Conservation (phyloP, 2,888 invertebrate genomes). For the Busseola fusca region DNA sequence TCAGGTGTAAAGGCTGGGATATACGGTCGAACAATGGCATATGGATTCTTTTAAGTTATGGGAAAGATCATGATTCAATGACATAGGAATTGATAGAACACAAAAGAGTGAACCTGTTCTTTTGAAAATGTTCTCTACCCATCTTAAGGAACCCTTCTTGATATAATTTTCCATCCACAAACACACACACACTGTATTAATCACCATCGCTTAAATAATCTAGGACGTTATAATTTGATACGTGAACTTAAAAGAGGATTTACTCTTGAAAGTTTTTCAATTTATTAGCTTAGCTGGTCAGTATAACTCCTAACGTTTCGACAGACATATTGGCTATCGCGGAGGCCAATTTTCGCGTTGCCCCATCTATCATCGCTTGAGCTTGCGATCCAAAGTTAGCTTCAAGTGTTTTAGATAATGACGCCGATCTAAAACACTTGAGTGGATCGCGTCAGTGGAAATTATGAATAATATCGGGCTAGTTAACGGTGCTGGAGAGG, state of each 20-base stretch:
- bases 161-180: constrained; percentile 10
- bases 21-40: constrained; percentile 26
- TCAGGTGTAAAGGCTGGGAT: constrained; percentile 32
- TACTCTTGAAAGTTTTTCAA: constrained; percentile 50
- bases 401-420: constrained; percentile 79
- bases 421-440: constrained; percentile 84
- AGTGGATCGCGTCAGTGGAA: constrained; percentile 81
- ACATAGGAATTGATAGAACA: neutral
- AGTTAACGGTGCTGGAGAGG: constrained; percentile 74
- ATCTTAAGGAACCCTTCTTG: neutral
- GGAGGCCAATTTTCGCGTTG: constrained; percentile 70
- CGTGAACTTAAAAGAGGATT: constrained; percentile 47
- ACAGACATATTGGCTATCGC: constrained; percentile 67
- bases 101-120: neutral
- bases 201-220: constrained; percentile 24
- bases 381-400: constrained; percentile 62
- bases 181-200: neutral
- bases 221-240: constrained; percentile 50
- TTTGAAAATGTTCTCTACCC: neutral
- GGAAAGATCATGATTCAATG: neutral
- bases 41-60: neutral
- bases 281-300: constrained; percentile 49
- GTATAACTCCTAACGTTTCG: constrained; percentile 57
- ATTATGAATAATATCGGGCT: constrained; percentile 87
- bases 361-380: constrained; percentile 70